Conservation (phyloP, 2,797 vertebrate genomes). For the Lacerta viridis region DNA sequence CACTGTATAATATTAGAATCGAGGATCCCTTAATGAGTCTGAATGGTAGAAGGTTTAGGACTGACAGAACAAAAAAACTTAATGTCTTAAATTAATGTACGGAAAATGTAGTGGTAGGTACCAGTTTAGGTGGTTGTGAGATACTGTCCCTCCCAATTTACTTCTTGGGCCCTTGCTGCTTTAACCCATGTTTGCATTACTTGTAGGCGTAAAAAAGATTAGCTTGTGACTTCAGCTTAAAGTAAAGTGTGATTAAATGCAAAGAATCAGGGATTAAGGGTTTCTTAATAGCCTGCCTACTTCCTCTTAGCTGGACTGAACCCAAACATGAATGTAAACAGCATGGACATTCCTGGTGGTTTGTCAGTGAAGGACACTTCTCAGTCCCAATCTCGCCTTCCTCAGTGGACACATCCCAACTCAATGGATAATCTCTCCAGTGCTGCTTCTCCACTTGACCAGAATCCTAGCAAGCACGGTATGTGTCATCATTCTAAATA, state of each 20-base stretch:
- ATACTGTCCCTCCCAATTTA: neutral
- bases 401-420: conserved; percentile 98
- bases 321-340: conserved; percentile 96
- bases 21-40: too few relatives aligned
- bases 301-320: conserved; percentile 92
- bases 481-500: conserved; percentile 37
- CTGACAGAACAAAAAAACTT: too few relatives aligned
- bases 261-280: fast-evolving
- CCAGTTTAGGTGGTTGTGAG: neutral
- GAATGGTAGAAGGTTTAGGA: too few relatives aligned
- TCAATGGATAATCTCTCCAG: conserved; percentile 93
- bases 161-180: neutral
- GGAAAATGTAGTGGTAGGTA: too few relatives aligned
- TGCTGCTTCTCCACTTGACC: conserved; percentile 93
- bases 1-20: too few relatives aligned
- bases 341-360: conserved; percentile 93
- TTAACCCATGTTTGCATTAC: neutral
- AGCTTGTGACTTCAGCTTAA: neutral
- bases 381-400: conserved; percentile 97
- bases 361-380: conserved; percentile 94
- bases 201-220: neutral
- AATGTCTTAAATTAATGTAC: too few relatives aligned
- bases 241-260: neutral
- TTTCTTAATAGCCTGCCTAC: conserved; percentile 35
- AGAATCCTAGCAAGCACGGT: conserved; percentile 97